These are phyloP conservation scores for Rhagoletis zephyria DNA, from an alignment of 1,140 invertebrate genomes.

Conservation along the genomic window DNA sequence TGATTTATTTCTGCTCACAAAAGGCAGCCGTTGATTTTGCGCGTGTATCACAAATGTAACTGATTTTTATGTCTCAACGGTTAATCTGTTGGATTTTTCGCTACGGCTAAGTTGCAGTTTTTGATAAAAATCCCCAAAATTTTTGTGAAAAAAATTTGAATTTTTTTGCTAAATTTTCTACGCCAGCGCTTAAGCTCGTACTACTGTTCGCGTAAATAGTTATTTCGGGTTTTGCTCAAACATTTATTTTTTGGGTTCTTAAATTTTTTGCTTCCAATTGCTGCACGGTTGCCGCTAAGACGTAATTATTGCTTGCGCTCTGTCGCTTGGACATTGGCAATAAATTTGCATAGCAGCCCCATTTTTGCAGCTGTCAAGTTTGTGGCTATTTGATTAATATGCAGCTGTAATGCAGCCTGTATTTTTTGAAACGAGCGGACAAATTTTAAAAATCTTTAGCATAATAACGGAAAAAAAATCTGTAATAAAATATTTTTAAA, in stretches of 20 bases:
- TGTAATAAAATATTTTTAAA: too few relatives aligned
- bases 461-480: too few relatives aligned
- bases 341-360: conserved; percentile 41
- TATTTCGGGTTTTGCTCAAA: background rate
- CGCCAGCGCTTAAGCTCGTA: background rate
- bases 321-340: conserved; percentile 27
- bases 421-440: background rate
- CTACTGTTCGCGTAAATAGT: background rate
- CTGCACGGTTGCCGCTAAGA: background rate
- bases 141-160: background rate
- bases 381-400: conserved; percentile 42
- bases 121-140: background rate
- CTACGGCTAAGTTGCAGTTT: background rate
- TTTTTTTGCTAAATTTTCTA: background rate
- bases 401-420: conserved; percentile 10
- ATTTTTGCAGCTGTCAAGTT: conserved; percentile 50
- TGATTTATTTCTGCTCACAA: background rate
- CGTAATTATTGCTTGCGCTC: conserved; percentile 36
- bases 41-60: background rate
- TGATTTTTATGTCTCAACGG: background rate
- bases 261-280: background rate
- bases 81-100: background rate
- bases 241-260: background rate
- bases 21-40: background rate
- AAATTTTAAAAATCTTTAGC: too few relatives aligned